phyloP scores from a whole-genome alignment of 2,797 vertebrate species.

The Pogonophryne albipinna region DNA sequence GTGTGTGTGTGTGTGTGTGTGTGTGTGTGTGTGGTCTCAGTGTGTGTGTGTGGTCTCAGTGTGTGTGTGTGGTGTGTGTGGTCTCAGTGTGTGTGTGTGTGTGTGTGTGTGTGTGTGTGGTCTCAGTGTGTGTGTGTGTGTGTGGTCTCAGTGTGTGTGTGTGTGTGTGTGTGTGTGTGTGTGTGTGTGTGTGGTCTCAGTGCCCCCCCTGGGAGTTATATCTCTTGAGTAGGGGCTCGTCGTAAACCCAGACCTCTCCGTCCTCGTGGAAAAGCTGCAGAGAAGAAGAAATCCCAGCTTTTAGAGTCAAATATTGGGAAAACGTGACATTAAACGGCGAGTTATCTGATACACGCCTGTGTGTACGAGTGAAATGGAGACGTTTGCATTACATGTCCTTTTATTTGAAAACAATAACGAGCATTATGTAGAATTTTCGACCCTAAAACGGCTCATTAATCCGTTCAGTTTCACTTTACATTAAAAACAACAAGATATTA shows the following conservation, averaged over 20 bases:
- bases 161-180: too few species aligned
- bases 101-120: too few species aligned
- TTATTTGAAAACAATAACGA: neutral
- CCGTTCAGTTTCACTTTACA: neutral
- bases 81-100: too few species aligned
- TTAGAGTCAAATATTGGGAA: neutral
- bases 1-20: slow-evolving; percentile 70
- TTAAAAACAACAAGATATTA: too few species aligned
- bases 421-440: neutral
- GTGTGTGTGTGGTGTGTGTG: too few species aligned
- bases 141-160: too few species aligned
- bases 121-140: too few species aligned
- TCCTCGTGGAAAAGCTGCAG: slow-evolving; percentile 97
- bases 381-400: neutral
- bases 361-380: neutral
- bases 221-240: slow-evolving; percentile 96
- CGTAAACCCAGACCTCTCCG: slow-evolving; percentile 98
- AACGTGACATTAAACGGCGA: slow-evolving; percentile 5
- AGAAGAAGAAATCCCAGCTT: slow-evolving; percentile 39
- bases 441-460: neutral
- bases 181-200: slow-evolving; percentile 74
- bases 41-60: too few species aligned
- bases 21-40: slow-evolving; percentile 48
- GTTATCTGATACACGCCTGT: neutral
- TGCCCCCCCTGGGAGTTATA: slow-evolving; percentile 89